Evolutionary conservation across 2,797 vertebrate species (phyloP), one percentile per base, ranked within the genome.

Genomic region (Artibeus jamaicensis): DNA sequence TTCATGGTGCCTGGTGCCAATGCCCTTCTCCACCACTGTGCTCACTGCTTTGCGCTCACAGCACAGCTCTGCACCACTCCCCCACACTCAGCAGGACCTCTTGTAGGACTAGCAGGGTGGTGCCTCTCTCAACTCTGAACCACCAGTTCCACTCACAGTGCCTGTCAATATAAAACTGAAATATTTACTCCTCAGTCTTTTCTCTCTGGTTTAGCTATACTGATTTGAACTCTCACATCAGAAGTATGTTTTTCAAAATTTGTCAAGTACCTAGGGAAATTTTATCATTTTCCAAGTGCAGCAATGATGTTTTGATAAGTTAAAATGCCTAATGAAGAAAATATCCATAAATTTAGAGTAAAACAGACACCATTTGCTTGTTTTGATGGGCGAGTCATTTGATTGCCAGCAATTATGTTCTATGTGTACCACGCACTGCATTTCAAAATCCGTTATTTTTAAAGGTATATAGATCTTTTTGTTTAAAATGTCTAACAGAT

Each of bases 351-450:
- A 96, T 92, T 92, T 70, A 93, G 32, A 91, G 44, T 86, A 94
- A 89, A 94, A 83, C 44, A 94, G 85, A 93, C 6, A 93, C 24
- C 18, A 93, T 91, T 92, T 89, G 67, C 89, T 94, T 95, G 53
- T 89, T 93, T 97, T 90, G 87, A 88, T 94, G 81, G 95, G 59
- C 42, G 90, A 94, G 68, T 93, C 76, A 90, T 79, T 94, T 96
- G 87, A 96, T 62, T 96, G 84, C 82, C 91, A 93, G 92, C 55
- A 96, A 93, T 89, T 95, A 94, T 39, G 44, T 50, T 93, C 71
- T 26, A 73, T 76, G 9, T 94, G 83, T 50, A 79, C 1, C 32
- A 86, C 92, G 92, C 77, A 46, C 53, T 93, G 39, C 29, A 86
- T 82, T 86, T 93, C 76, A 92, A 93, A 95, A 73, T 86, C 46